Conservation (phyloP, 2,888 invertebrate genomes). For the Hypomecis punctinalis region DNA sequence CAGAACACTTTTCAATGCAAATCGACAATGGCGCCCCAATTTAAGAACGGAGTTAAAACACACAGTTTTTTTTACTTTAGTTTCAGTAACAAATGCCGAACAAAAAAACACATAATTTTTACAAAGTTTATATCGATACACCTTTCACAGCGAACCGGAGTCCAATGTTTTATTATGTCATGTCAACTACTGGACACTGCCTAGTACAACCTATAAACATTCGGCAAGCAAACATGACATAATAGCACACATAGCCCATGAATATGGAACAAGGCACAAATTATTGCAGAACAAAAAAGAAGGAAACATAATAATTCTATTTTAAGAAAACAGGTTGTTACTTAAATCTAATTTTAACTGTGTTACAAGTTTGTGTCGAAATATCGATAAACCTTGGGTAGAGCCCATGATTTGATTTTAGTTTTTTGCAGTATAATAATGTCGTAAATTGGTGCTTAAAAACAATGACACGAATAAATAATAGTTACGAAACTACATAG, state of each 20-base stretch:
- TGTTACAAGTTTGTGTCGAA: constrained; percentile 4
- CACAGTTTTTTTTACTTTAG: too few species aligned
- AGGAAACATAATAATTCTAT: constrained; percentile 12
- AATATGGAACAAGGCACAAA: constrained; percentile 6
- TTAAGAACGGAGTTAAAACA: too few species aligned
- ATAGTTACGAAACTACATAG: too few species aligned
- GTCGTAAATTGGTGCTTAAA: too few species aligned
- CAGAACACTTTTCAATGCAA: too few species aligned
- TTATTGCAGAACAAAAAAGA: not conserved
- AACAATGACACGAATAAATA: too few species aligned
- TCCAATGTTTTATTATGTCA: not conserved
- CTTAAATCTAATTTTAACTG: constrained; percentile 13
- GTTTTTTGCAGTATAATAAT: too few species aligned
- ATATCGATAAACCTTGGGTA: not conserved
- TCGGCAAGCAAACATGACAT: constrained; percentile 15
- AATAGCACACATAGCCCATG: constrained; percentile 5
- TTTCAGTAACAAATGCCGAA: too few species aligned
- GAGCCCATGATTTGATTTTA: too few species aligned
- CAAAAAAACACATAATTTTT: too few species aligned
- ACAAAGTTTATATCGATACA: too few species aligned
- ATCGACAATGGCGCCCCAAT: too few species aligned
- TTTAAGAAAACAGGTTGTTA: constrained; percentile 21
- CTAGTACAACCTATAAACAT: constrained; percentile 11
- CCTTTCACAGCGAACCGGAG: not conserved
- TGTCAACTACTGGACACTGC: constrained; percentile 3